Conservation (phyloP, 2,797 vertebrate genomes). For the Helicolenus hilgendorfi region DNA sequence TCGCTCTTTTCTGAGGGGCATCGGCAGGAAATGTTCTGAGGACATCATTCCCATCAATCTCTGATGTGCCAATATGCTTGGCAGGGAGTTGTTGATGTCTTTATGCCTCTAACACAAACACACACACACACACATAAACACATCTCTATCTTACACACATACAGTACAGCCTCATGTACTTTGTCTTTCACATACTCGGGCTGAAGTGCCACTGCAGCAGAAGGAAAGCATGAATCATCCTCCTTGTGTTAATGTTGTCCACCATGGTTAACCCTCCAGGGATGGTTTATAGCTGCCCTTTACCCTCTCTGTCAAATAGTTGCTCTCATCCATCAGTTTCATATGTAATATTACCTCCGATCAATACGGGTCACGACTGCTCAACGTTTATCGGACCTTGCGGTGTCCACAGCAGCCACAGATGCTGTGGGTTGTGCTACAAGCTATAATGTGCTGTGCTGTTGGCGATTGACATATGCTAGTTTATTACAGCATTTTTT, state of each 20-base stretch:
- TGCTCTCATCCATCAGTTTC: conserved; percentile 80
- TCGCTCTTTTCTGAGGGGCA: conserved; percentile 81
- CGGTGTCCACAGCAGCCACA: neutral
- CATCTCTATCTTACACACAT: conserved; percentile 26
- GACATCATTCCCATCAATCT: conserved; percentile 91
- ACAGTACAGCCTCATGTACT: neutral
- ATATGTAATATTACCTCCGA: conserved; percentile 80
- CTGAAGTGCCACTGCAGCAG: conserved; percentile 47
- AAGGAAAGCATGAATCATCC: conserved; percentile 72
- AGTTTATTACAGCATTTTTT: neutral
- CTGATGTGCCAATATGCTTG: conserved; percentile 83
- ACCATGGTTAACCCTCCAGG: conserved; percentile 71
- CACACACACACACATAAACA: conserved; percentile 13
- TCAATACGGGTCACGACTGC: conserved; percentile 80
- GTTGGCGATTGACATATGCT: neutral
- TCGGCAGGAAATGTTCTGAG: conserved; percentile 88
- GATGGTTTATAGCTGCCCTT: conserved; percentile 76
- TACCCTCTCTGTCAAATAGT: conserved; percentile 76
- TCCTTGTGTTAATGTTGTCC: conserved; percentile 74
- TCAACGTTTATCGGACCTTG: conserved; percentile 52
- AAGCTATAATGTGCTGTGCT: neutral
- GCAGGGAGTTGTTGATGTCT: conserved; percentile 69
- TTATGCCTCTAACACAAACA: conserved; percentile 64
- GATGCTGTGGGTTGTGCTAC: neutral
- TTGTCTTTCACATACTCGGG: neutral